Evolutionary conservation across 2,113 vertebrate species (phyloP).

Genomic region (Limanda limanda): DNA sequence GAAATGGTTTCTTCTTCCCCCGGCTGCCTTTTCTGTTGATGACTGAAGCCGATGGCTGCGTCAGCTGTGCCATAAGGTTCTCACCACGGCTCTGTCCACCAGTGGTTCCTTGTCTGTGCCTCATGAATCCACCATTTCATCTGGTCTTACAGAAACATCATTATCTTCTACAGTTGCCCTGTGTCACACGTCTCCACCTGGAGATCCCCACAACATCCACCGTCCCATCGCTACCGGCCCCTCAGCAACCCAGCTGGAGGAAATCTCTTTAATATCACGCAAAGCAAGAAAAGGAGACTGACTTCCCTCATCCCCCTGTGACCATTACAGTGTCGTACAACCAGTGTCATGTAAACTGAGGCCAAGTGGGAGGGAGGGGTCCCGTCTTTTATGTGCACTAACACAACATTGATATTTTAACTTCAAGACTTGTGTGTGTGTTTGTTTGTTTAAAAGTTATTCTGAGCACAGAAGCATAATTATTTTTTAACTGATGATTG

Average conservation of each 20-base stretch:
- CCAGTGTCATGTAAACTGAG: slow-evolving; percentile 31
- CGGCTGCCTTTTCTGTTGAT: slow-evolving; percentile 68
- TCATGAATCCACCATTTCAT: background rate
- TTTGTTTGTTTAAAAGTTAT: slow-evolving; percentile 41
- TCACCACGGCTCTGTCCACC: slow-evolving; percentile 34
- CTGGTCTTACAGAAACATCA: background rate
- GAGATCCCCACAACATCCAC: background rate
- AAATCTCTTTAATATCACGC: background rate
- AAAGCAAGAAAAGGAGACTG: background rate
- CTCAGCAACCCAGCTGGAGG: background rate
- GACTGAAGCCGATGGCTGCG: slow-evolving; percentile 46
- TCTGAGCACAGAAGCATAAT: slow-evolving; percentile 52
- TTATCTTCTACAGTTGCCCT: background rate
- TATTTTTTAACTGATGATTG: slow-evolving; percentile 50
- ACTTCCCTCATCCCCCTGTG: slow-evolving; percentile 28
- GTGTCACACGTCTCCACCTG: slow-evolving; percentile 1
- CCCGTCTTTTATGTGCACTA: slow-evolving; percentile 57
- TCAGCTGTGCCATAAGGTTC: slow-evolving; percentile 61
- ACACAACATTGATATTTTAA: slow-evolving; percentile 56
- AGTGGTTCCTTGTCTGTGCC: background rate
- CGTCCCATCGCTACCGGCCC: background rate
- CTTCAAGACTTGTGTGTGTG: slow-evolving; percentile 27
- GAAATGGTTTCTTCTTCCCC: slow-evolving; percentile 50
- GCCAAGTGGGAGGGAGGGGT: slow-evolving; percentile 24
- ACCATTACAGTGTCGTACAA: slow-evolving; percentile 23